Evolutionary conservation across 2,888 invertebrate species (phyloP).

Genomic region (Lepas anatifera): DNA sequence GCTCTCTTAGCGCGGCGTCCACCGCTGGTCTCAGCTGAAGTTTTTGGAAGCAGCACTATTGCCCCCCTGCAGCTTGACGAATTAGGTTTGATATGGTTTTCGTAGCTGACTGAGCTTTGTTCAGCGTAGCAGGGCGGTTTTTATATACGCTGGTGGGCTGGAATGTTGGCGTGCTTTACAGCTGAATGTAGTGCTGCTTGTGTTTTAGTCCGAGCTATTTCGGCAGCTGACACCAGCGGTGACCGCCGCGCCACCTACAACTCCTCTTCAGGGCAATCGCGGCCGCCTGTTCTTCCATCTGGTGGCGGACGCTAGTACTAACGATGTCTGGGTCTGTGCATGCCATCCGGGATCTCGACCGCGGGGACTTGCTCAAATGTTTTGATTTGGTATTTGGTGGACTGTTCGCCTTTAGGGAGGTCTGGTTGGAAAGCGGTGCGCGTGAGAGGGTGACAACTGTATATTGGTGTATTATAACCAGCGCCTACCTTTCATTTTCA

Average conservation of each 20-base stretch:
- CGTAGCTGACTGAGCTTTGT: too few species aligned
- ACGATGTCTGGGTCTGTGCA: conserved; percentile 8
- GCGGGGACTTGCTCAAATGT: not conserved
- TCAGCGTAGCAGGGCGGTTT: too few species aligned
- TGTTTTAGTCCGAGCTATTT: too few species aligned
- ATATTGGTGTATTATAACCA: not conserved
- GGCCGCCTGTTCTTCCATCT: not conserved
- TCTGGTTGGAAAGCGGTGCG: too few species aligned
- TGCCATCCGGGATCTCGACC: not conserved
- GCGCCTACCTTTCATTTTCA: not conserved
- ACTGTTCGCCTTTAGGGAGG: not conserved
- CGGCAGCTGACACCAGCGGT: not conserved
- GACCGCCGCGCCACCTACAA: not conserved
- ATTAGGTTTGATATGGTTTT: too few species aligned
- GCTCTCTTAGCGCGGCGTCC: not conserved
- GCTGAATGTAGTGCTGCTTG: too few species aligned
- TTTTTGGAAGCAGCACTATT: too few species aligned
- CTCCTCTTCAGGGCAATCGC: not conserved
- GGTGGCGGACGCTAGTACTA: not conserved
- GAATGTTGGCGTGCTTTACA: too few species aligned
- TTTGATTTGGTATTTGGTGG: not conserved
- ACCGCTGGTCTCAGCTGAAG: too few species aligned
- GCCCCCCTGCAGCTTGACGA: too few species aligned
- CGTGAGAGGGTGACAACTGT: not conserved
- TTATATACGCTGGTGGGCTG: too few species aligned